Percentiles rank a stretch among this genome's conserved stretches.
Evolutionary conservation across 2,113 vertebrate species (phyloP).

Genomic region (Gasterosteus nipponicus): DNA sequence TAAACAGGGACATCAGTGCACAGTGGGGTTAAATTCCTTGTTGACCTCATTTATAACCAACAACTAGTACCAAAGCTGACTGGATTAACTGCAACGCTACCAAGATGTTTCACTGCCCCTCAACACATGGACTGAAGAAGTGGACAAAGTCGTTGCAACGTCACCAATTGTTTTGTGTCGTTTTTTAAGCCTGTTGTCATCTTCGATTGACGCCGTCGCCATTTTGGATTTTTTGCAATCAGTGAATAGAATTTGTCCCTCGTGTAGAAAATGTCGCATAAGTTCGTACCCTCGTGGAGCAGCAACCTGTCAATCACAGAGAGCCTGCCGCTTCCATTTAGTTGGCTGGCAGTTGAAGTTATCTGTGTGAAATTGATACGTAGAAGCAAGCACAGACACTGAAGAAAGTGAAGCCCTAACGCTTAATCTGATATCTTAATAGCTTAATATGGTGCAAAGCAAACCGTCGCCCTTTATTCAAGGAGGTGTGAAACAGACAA

Average conservation of each 20-base stretch:
- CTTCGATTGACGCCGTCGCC: background rate
- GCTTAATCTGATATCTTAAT: conserved; percentile 17
- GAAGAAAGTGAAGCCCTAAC: background rate
- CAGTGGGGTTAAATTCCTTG: background rate
- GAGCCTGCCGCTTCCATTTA: background rate
- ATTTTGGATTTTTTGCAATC: background rate
- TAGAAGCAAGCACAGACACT: background rate
- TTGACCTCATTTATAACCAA: too few species aligned
- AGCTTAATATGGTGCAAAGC: conserved; percentile 1
- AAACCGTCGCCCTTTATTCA: background rate
- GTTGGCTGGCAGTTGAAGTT: background rate
- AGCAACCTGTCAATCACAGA: background rate
- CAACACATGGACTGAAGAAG: background rate
- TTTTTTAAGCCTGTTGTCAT: background rate
- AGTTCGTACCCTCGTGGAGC: background rate
- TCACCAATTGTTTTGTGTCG: background rate
- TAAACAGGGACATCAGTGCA: background rate
- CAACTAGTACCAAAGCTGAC: background rate
- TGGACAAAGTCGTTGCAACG: background rate
- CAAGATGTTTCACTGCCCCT: background rate
- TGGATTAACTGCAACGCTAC: background rate
- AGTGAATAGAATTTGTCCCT: background rate
- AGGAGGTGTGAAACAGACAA: conserved; percentile 32
- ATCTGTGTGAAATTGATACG: background rate
- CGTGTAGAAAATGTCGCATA: too few species aligned